Evolutionary conservation across 2,113 vertebrate genomes (phyloP), one percentile per base, ranked within the genome.

Genomic region (Turdus rufiventris): DNA sequence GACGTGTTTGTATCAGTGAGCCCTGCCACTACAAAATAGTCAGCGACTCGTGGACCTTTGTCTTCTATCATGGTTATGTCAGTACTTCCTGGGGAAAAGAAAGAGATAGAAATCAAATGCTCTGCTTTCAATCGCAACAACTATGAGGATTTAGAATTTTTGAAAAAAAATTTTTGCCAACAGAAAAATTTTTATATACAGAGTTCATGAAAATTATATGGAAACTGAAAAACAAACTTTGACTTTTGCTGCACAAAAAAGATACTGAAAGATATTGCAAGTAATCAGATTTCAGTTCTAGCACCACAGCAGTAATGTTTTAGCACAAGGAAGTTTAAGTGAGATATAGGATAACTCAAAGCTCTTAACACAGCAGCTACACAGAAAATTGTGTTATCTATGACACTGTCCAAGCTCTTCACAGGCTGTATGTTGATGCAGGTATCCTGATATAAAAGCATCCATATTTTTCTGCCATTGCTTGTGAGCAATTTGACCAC

Each of bases 11-110:
- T 98, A 57, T 99, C 99, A 3, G 99, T 99, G 91, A 99, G 98
- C 58, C 99, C 99, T 34, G 99, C 99, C 89, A 99, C 99, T 74
- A 99, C 99, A 65, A 99, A 99, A 97, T 99, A 99, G 98, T 99
- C 99, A 23, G 98, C 98, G 96, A 99, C 99, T 17, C 99, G 98
- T 88, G 99, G 99, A 94, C 99, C 98, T 98, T 99, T 99, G 97
- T 99, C 99, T 98, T 99, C 99, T 89, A 98, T 98, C 99, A 99
- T 99, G 98, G 97, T 98, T 98, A 97, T 92, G 80, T 56, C 28
- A 94, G 34, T 74, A 54, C 38, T 93, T 93, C 96, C 98, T 98
- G 54, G 53, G 83, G 57, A 65, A 70, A 79, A 90, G 18, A 67
- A 65, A 71, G 57, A 92, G 18, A 81, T 14, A 92, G 10, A 63